A percentile compares a stretch with the other conserved stretches of the same genome.
phyloP scores from a whole-genome alignment of 2,113 vertebrate species.

The Ochotona princeps region DNA sequence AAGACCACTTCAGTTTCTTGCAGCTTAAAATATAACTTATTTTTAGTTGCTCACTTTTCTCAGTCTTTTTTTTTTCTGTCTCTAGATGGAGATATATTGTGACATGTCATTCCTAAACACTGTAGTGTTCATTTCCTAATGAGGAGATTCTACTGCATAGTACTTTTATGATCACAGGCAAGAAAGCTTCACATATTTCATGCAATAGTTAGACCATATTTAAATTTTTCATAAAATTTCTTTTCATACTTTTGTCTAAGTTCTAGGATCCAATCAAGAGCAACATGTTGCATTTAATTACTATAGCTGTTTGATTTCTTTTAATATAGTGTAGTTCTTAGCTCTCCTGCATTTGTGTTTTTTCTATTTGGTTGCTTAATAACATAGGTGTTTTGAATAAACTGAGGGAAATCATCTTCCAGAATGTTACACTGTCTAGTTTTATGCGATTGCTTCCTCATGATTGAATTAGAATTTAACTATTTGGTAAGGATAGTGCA shows the following conservation, averaged over 20 bases:
- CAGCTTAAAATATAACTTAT: background rate
- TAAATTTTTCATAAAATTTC: background rate
- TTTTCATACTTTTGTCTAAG: background rate
- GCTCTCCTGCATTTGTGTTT: background rate
- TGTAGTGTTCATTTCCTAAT: background rate
- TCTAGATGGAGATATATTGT: background rate
- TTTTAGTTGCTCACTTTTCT: background rate
- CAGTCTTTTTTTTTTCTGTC: background rate
- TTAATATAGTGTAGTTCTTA: background rate
- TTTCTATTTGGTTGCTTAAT: background rate
- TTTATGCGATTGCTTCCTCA: background rate
- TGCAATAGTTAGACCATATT: background rate
- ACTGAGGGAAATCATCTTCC: background rate
- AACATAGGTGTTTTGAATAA: conserved; percentile 16
- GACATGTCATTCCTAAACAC: background rate
- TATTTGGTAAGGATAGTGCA: background rate
- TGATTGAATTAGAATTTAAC: background rate
- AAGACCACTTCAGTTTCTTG: background rate
- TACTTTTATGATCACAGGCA: background rate
- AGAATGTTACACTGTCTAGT: background rate
- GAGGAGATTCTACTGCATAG: background rate
- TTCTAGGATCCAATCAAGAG: background rate
- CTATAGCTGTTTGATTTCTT: background rate
- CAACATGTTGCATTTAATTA: background rate
- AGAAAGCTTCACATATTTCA: background rate